Evolutionary conservation across 2,113 vertebrate species (phyloP).

Genomic region (Phaetusa simplex): DNA sequence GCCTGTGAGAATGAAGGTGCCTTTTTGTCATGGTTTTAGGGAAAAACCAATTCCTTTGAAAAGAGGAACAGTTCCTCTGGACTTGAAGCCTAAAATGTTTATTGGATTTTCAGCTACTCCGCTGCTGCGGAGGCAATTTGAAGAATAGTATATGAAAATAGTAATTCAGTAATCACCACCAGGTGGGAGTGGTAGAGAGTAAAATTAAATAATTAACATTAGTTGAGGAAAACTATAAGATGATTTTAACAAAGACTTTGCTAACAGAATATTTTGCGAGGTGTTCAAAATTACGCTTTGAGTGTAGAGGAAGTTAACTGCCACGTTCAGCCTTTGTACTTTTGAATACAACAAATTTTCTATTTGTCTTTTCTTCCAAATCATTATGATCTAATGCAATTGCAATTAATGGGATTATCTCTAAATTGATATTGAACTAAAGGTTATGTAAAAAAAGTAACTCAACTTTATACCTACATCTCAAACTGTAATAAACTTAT

Average conservation of each 20-base stretch:
- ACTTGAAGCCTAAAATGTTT: background rate
- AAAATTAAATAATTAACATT: background rate
- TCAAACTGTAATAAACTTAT: background rate
- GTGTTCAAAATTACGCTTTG: background rate
- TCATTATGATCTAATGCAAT: background rate
- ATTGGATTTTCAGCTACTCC: background rate
- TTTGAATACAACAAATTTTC: background rate
- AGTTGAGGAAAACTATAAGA: background rate
- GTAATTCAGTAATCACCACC: background rate
- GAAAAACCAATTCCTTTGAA: background rate
- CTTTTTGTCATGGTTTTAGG: background rate
- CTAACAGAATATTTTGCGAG: background rate
- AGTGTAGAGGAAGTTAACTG: background rate
- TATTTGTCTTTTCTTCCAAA: background rate
- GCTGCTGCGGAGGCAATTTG: background rate
- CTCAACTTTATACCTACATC: background rate
- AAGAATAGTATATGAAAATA: background rate
- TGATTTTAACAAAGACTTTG: background rate
- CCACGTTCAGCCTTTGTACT: background rate
- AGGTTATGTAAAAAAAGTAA: background rate
- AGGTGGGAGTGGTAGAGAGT: background rate
- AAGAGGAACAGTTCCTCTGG: background rate
- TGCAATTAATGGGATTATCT: background rate
- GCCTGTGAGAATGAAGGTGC: background rate
- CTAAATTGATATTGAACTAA: background rate